A percentile compares a stretch with the other conserved stretches of the same genome.
Conservation (phyloP, 2,888 invertebrate species). For the Polia nebulosa region DNA sequence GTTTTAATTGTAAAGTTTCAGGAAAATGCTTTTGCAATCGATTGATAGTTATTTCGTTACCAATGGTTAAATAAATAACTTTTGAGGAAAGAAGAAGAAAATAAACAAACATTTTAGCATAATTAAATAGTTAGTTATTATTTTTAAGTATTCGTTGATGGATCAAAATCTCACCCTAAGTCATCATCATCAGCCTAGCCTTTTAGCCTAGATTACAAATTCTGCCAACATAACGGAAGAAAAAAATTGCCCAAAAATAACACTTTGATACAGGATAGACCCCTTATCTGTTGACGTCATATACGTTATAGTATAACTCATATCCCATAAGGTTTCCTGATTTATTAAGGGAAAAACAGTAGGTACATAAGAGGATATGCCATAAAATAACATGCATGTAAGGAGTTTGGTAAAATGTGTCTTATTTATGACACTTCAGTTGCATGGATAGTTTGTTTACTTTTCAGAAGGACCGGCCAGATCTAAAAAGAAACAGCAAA, state of each 20-base stretch:
- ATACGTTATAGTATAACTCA: slow-evolving; percentile 15
- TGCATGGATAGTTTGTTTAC: not conserved
- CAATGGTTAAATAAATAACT: too few relatives aligned
- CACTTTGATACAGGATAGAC: not conserved
- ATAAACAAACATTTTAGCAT: too few relatives aligned
- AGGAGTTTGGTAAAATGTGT: slow-evolving; percentile 3
- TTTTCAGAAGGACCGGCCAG: not conserved
- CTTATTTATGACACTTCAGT: slow-evolving; percentile 33
- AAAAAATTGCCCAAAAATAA: not conserved
- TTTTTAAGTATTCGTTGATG: not conserved
- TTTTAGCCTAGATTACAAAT: not conserved
- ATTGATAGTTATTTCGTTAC: too few relatives aligned
- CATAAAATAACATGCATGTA: slow-evolving; percentile 12
- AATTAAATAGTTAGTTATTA: too few relatives aligned
- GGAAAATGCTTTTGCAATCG: too few relatives aligned
- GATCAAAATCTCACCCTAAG: too few relatives aligned
- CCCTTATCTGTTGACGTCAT: slow-evolving; percentile 8
- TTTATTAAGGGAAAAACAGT: slow-evolving; percentile 27
- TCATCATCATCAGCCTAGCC: too few relatives aligned
- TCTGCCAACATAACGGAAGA: not conserved
- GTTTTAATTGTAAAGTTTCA: too few relatives aligned
- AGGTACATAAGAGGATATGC: slow-evolving; percentile 1
- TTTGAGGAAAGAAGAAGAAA: too few relatives aligned
- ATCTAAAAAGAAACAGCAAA: too few relatives aligned
- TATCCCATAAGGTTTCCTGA: slow-evolving; percentile 6